phyloP scores from a whole-genome alignment of 2,888 invertebrate species.

The Zeuzera pyrina region DNA sequence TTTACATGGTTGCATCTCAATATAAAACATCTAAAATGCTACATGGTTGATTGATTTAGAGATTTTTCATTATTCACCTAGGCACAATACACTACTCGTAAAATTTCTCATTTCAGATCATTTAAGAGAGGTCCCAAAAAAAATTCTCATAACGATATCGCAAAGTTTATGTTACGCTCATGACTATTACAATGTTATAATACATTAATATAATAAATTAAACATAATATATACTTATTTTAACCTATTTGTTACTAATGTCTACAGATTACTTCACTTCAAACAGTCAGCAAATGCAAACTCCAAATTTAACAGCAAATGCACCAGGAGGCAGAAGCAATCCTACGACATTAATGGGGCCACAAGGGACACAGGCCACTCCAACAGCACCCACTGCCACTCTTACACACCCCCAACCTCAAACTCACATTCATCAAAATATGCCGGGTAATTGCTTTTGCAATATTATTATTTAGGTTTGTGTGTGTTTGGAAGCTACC shows the following conservation, averaged over 20 bases:
- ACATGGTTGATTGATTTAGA: too few species aligned
- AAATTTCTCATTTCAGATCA: too few species aligned
- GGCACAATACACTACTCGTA: too few species aligned
- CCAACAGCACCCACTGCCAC: conserved; percentile 42
- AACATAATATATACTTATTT: not conserved
- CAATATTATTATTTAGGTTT: too few species aligned
- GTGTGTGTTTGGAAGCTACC: too few species aligned
- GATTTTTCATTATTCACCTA: too few species aligned
- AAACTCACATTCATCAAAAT: conserved; percentile 44
- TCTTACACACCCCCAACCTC: conserved; percentile 40
- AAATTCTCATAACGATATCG: too few species aligned
- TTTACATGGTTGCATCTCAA: too few species aligned
- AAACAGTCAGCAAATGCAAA: conserved; percentile 51
- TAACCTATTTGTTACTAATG: not conserved
- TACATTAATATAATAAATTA: not conserved
- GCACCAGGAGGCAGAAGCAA: conserved; percentile 34
- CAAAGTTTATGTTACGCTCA: not conserved
- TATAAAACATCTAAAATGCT: too few species aligned
- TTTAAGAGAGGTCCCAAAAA: too few species aligned
- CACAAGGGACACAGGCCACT: conserved; percentile 38
- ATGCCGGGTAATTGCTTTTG: conserved; percentile 56
- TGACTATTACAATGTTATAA: not conserved
- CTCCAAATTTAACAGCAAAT: conserved; percentile 47
- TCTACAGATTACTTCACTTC: conserved; percentile 46
- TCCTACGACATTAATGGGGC: conserved; percentile 37